Evolutionary conservation across 2,888 invertebrate species (phyloP), one percentile per base, ranked within the genome.

Genomic region (Metopia argyrocephala): DNA sequence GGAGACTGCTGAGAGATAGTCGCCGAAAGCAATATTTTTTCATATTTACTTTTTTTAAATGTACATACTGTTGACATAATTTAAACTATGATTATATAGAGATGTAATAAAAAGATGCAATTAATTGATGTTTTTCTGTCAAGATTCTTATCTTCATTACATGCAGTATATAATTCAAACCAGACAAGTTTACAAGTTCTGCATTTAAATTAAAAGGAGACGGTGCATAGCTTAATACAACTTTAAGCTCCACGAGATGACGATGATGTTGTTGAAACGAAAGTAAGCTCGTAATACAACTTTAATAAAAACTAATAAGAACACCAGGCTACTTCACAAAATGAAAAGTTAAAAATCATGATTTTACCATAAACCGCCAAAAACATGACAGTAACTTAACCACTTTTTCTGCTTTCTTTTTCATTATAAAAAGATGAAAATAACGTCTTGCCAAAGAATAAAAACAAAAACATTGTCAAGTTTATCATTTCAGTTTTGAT

Each of bases 381-480:
- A 59, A 78, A 62, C 68, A 61, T 45, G 74, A 69, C 69, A 78
- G 76, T 74, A 59, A 78, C 59, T 74, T 54, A 70, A 78, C 70
- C 54, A 66, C 66, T 64, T 66, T 65, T 65, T 56, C 48, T 54
- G 23, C n/a, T 57, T 27, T 20, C 54, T 25, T 46, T 52, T 25
- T 5, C 3, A 27, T 20, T 18, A 46, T 54, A n/a, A n/a, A n/a
- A n/a, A n/a, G n/a, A n/a, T 66, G 66, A 46, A 27, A 59, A 7
- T n/a, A 69, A 45, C 46, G 38, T 61, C 54, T 48, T 46, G 25
- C 20, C 12, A 28, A n/a, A 54, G 25, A 25, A 45, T 48, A 27
- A 48, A 62, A 64, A 50, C 25, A 59, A 54, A 48, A 59, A 48
- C 45, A 31, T 25, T 18, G 25, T 38, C 27, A 9, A 54, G 20